These are phyloP conservation scores for Euura saliciscinereae DNA, from an alignment of 1,140 invertebrate species.

Conservation along the genomic window DNA sequence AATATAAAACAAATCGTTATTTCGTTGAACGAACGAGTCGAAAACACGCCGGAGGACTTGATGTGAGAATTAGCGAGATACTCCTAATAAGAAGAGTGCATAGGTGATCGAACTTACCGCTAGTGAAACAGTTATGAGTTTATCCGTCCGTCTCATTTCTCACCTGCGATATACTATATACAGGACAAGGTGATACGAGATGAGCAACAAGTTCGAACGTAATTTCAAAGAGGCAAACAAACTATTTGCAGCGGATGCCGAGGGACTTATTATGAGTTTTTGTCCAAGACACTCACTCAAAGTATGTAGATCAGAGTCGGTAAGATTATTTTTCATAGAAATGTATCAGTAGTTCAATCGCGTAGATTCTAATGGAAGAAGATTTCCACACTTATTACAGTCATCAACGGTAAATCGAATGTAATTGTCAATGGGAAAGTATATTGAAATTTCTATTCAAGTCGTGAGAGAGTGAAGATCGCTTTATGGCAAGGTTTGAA, in stretches of 20 bases:
- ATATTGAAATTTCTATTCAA: no score
- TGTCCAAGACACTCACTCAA: no score
- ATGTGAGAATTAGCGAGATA: slow-evolving; percentile 40
- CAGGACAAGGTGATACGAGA: neutral
- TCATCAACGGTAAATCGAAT: no score
- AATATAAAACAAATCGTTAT: neutral
- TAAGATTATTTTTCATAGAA: no score
- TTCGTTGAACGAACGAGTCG: neutral
- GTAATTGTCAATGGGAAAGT: no score
- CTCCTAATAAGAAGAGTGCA: slow-evolving; percentile 48
- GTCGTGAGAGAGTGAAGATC: no score
- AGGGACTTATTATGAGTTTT: no score
- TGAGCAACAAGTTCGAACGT: neutral
- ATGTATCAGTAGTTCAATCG: no score
- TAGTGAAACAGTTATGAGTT: slow-evolving; percentile 51
- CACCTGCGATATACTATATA: neutral
- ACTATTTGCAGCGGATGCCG: no score
- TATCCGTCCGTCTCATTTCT: neutral
- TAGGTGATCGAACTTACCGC: slow-evolving; percentile 40
- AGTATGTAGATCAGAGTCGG: no score
- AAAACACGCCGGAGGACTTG: neutral
- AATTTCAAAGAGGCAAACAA: neutral
- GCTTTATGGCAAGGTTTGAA: neutral
- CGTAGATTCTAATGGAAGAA: no score
- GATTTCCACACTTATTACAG: no score